These are phyloP conservation scores for Entomobrya proxima DNA, from an alignment of 2,888 invertebrate species.

Conservation along the genomic window DNA sequence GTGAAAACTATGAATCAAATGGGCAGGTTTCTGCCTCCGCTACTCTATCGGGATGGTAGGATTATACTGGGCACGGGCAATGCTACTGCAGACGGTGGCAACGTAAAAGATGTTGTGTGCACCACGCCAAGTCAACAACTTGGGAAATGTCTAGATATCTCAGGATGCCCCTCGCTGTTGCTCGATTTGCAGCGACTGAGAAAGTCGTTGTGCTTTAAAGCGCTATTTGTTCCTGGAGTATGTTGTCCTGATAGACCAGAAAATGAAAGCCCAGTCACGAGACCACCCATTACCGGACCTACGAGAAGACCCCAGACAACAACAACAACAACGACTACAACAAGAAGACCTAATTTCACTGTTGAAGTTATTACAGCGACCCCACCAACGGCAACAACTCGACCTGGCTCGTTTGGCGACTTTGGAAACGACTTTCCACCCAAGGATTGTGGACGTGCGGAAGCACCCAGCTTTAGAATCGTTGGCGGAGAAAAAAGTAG, in stretches of 20 bases:
- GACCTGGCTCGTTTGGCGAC: constrained; percentile 44
- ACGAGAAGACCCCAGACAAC: constrained; percentile 58
- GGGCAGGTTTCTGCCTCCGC: constrained; percentile 75
- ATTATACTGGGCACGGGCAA: constrained; percentile 75
- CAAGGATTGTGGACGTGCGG: constrained; percentile 82
- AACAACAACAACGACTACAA: constrained; percentile 62
- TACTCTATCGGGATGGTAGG: constrained; percentile 75
- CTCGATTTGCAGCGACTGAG: constrained; percentile 88
- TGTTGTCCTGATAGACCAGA: constrained; percentile 84
- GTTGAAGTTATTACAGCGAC: constrained; percentile 59
- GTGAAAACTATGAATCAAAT: constrained; percentile 78
- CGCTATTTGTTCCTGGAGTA: constrained; percentile 92
- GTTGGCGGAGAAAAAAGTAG: constrained; percentile 84
- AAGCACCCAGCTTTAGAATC: constrained; percentile 83
- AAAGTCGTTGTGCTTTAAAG: constrained; percentile 93
- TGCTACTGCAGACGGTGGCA: constrained; percentile 74
- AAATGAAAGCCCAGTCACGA: constrained; percentile 38
- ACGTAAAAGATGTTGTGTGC: constrained; percentile 74
- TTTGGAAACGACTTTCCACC: constrained; percentile 53
- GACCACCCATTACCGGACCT: not conserved
- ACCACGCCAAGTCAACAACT: constrained; percentile 83
- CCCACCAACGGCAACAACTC: constrained; percentile 51
- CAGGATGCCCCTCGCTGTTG: constrained; percentile 90
- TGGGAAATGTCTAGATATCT: constrained; percentile 91
- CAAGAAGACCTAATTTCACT: constrained; percentile 66